Conservation (phyloP, 2,113 vertebrate genomes). For the Brevimyrus niger region DNA sequence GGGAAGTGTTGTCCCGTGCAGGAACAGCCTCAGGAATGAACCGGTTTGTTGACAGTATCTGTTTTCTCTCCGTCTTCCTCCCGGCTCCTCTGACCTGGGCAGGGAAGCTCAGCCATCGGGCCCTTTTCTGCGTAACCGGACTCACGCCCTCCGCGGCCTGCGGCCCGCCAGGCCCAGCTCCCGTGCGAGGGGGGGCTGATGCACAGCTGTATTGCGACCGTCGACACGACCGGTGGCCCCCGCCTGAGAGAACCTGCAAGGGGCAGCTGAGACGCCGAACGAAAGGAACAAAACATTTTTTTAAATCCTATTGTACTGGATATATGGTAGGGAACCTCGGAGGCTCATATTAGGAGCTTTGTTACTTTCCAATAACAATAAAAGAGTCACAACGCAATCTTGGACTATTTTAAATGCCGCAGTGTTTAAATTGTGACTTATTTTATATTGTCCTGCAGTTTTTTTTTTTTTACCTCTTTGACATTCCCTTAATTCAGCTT, state of each 20-base stretch:
- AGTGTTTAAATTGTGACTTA: background rate
- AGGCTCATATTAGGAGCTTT: background rate
- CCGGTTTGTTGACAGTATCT: background rate
- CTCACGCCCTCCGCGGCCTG: background rate
- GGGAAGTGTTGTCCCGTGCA: background rate
- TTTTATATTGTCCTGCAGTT: background rate
- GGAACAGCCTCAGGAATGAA: background rate
- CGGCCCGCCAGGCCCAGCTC: background rate
- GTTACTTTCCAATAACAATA: background rate
- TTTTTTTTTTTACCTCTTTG: background rate
- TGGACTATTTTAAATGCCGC: background rate
- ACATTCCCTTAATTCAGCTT: background rate
- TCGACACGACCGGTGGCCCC: background rate
- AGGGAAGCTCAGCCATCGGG: background rate
- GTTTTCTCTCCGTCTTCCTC: background rate
- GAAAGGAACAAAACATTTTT: background rate
- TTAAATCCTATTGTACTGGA: background rate
- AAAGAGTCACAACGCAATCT: background rate
- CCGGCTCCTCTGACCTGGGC: background rate
- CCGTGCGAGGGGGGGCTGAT: conserved; percentile 26
- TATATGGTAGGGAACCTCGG: background rate
- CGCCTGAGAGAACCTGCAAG: background rate
- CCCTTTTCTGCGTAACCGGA: background rate
- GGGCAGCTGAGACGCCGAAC: background rate
- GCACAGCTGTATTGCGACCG: background rate